These are phyloP conservation scores for Brachymystax lenok DNA, from an alignment of 2,797 vertebrate genomes.

Conservation along the genomic window DNA sequence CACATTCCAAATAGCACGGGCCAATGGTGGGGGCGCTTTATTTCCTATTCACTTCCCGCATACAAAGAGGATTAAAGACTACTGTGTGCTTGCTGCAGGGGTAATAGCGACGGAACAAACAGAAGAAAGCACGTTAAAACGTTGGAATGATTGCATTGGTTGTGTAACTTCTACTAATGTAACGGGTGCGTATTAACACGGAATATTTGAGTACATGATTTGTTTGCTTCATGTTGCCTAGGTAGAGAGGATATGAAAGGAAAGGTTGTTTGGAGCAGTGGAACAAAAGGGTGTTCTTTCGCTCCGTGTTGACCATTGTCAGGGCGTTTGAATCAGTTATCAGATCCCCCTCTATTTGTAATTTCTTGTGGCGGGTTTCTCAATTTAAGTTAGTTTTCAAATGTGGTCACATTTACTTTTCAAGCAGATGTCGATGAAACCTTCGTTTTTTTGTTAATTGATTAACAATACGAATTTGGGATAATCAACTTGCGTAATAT, in stretches of 20 bases:
- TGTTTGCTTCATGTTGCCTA: slow-evolving; percentile 12
- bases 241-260: slow-evolving; percentile 30
- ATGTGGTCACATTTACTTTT: neutral
- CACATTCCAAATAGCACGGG: slow-evolving; percentile 30
- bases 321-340: slow-evolving; percentile 27
- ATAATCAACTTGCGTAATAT: neutral
- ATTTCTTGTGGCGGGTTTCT: slow-evolving; percentile 5
- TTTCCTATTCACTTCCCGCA: slow-evolving; percentile 51
- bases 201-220: slow-evolving; percentile 22
- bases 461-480: neutral
- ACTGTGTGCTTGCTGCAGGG: slow-evolving; percentile 11
- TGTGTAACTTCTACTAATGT: slow-evolving; percentile 9
- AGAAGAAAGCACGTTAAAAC: slow-evolving; percentile 24
- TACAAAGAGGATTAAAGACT: slow-evolving; percentile 60
- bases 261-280: slow-evolving; percentile 36
- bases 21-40: slow-evolving; percentile 39
- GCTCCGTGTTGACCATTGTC: slow-evolving; percentile 47
- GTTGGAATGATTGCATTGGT: slow-evolving; percentile 25
- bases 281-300: slow-evolving; percentile 64
- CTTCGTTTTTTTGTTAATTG: neutral
- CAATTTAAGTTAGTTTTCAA: neutral
- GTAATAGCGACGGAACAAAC: slow-evolving; percentile 23
- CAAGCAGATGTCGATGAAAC: neutral
- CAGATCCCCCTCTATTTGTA: slow-evolving; percentile 18
- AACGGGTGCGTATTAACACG: slow-evolving; percentile 6